phyloP scores from a whole-genome alignment of 2,888 invertebrate genomes.

The Dasysyrphus tricinctus region DNA sequence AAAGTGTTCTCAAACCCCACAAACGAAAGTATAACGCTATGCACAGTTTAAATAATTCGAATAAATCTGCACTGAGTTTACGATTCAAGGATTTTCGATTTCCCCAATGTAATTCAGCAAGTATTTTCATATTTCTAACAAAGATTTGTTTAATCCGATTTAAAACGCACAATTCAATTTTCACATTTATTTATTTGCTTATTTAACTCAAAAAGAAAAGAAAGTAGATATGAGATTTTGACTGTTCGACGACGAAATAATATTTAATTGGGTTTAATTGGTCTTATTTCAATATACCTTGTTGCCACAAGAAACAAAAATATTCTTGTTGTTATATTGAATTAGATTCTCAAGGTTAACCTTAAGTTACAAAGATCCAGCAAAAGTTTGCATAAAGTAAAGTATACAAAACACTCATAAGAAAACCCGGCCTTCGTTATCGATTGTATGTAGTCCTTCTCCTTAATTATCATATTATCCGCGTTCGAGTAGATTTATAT shows the following conservation, averaged over 20 bases:
- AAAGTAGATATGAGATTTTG: background rate
- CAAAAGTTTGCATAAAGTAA: background rate
- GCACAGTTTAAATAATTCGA: no score
- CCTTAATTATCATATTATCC: slow-evolving; percentile 57
- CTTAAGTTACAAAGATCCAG: background rate
- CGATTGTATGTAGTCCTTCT: slow-evolving; percentile 32
- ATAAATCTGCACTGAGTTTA: no score
- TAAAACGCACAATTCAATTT: no score
- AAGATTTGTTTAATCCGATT: no score
- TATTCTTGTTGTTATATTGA: background rate
- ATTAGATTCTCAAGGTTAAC: background rate
- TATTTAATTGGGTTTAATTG: background rate
- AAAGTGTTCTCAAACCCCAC: no score
- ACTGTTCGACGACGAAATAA: background rate
- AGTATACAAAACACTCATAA: slow-evolving; percentile 11
- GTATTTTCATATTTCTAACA: no score
- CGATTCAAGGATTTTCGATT: no score
- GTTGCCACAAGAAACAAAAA: background rate
- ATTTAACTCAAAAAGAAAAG: background rate
- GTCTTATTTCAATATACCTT: background rate
- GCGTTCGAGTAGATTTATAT: slow-evolving; percentile 51
- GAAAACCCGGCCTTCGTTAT: background rate
- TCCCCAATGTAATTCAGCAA: no score
- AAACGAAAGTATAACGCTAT: no score
- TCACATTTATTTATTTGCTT: no score